Evolutionary conservation across 2,888 invertebrate species (phyloP).

Genomic region (Enoplolaimus lenunculus): DNA sequence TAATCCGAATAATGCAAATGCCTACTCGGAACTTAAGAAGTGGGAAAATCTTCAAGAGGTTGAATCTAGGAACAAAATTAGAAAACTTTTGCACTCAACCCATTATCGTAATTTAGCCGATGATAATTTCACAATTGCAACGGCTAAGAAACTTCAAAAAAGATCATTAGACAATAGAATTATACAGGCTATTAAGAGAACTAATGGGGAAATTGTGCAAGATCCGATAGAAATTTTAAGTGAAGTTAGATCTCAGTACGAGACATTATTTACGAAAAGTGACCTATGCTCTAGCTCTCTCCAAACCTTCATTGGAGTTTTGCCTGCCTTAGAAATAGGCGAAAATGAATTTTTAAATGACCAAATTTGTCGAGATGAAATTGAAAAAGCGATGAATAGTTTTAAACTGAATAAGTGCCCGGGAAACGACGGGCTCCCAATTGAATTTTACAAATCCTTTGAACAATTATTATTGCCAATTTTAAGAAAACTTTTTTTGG

Average conservation of each 20-base stretch:
- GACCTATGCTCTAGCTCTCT: background rate
- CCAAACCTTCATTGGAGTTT: background rate
- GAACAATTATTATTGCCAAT: background rate
- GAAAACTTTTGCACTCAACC: background rate
- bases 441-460: background rate
- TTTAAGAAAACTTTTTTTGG: background rate
- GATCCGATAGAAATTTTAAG: background rate
- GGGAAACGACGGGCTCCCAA: background rate
- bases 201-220: background rate
- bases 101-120: background rate
- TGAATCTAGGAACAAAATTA: background rate
- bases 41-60: background rate
- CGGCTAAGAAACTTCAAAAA: slow-evolving; percentile 2
- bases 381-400: slow-evolving; percentile 1
- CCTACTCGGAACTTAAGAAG: background rate
- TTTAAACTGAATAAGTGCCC: background rate
- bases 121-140: background rate
- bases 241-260: slow-evolving; percentile 10
- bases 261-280: background rate
- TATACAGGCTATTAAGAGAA: background rate
- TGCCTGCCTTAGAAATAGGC: background rate
- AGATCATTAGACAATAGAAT: background rate
- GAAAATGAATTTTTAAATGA: background rate
- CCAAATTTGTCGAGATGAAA: background rate
- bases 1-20: background rate